Evolutionary conservation across 2,113 vertebrate genomes (phyloP), one percentile per base, ranked within the genome.

Genomic region (Solenodon paradoxus): DNA sequence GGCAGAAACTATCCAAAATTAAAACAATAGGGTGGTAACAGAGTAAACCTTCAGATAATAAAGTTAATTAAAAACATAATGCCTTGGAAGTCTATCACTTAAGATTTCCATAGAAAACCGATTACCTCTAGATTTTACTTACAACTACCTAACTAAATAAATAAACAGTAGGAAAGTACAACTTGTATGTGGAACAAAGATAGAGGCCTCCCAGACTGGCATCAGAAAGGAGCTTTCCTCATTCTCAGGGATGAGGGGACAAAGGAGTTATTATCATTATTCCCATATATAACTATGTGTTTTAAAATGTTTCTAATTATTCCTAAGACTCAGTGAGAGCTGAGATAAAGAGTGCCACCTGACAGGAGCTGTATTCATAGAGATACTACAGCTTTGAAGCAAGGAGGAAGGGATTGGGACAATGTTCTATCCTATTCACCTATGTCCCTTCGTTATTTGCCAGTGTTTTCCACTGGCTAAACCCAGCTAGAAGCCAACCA

Each of bases 221-320:
- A 82, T 13, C 13, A 53, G 51, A 89, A 79, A 59, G 79, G 92
- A 51, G 11, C 19, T 12, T 0, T 22, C 2, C 13, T 79, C 24
- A 3, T 0, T 9, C 6, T 69, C 17, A 61, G 55, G 15, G 11
- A 0, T 61, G 68, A 40, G 40, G 20, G 12, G 1, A 24, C 20
- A 55, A 66, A 17, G 9, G 20, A 49, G 8, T n/a, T n/a, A n/a
- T n/a, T n/a, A n/a, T n/a, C n/a, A n/a, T n/a, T n/a, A n/a, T n/a
- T n/a, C n/a, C n/a, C n/a, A n/a, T n/a, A n/a, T n/a, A n/a, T n/a
- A n/a, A n/a, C n/a, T n/a, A n/a, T n/a, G n/a, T n/a, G n/a, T n/a
- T n/a, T n/a, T n/a, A n/a, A n/a, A n/a, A n/a, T n/a, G n/a, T n/a
- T n/a, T n/a, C n/a, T n/a, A n/a, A 20, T 2, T 10, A 4, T 47